Base-by-base conservation (phyloP, 2,888 invertebrate genomes). In the Phlogophora meticulosa region DNA sequence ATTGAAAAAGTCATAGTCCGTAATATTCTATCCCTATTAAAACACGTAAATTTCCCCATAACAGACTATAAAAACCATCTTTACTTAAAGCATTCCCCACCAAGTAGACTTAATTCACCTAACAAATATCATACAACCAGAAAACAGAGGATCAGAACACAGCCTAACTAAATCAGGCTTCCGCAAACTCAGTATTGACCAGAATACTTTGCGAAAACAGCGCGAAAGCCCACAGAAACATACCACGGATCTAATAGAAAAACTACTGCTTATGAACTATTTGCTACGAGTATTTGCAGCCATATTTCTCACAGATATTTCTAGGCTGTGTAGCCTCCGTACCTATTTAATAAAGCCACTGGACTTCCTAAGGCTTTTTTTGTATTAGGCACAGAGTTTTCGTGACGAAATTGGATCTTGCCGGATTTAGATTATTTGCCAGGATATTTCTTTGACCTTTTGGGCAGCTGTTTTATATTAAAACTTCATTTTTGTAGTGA, bases 321-420 rank as follows among this genome's bases (percentile, higher is more conserved):
- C 28, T 56, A 53, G 46, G 36, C 43, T 62, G 43, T 53, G 34
- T 42, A 38, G 45, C 51, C 51, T 67, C 38, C 53, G 24, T 40
- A n/a, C n/a, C n/a, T n/a, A 36, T 75, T 74, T 67, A 61, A 74
- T 78, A 62, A 59, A n/a, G 55, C 38, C 22, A 38, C 56, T 57
- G 32, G 45, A 36, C 15, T 32, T 46, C 10, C 4, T 7, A 22
- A 9, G 52, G 15, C 4, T 53, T 48, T 56, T 60, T 53, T 76
- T 76, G 5, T 48, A 20, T 53, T 49, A 55, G n/a, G 9, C n/a
- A 13, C 32, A 34, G 43, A 22, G n/a, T 53, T 57, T n/a, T n/a
- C n/a, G 5, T 48, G 49, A 45, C 20, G 22, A 42, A 45, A 60
- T 57, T 56, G 43, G 36, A 36, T 52, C 61, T 36, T 59, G 45